Percentiles rank a stretch among this genome's conserved stretches.
Evolutionary conservation across 2,113 vertebrate species (phyloP).

Genomic region (Phasianus colchicus): DNA sequence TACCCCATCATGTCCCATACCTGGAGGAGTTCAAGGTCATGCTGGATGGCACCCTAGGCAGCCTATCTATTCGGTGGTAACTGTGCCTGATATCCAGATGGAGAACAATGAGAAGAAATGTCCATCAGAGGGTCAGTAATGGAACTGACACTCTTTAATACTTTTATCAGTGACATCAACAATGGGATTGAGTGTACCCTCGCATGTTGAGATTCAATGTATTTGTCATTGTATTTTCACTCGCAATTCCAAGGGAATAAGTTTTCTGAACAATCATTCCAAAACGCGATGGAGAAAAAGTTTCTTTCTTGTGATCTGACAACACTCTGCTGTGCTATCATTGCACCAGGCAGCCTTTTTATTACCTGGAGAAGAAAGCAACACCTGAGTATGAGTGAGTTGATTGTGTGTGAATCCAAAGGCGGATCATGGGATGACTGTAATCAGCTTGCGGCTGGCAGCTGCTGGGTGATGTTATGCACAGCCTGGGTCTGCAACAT

Average conservation of each 20-base stretch:
- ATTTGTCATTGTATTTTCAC: neutral
- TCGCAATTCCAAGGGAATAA: neutral
- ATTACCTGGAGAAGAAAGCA: neutral
- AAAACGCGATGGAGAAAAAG: neutral
- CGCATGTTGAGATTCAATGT: too few species aligned
- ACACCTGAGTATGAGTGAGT: conserved; percentile 39
- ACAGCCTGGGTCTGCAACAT: neutral
- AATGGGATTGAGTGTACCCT: too few species aligned
- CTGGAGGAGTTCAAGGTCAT: neutral
- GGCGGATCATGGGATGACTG: neutral
- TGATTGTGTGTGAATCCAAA: neutral
- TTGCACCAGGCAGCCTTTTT: conserved; percentile 16
- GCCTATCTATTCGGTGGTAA: neutral
- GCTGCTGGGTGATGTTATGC: conserved; percentile 42
- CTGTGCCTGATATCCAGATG: too few species aligned
- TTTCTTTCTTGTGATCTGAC: neutral
- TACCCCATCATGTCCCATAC: neutral
- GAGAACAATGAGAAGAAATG: too few species aligned
- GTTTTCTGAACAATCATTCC: neutral
- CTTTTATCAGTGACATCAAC: too few species aligned
- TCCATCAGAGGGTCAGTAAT: too few species aligned
- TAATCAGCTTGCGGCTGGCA: neutral
- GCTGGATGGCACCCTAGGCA: neutral
- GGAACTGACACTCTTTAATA: too few species aligned
- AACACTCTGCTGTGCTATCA: neutral